phyloP scores from a whole-genome alignment of 2,113 vertebrate genomes.

The Collichthys lucidus region DNA sequence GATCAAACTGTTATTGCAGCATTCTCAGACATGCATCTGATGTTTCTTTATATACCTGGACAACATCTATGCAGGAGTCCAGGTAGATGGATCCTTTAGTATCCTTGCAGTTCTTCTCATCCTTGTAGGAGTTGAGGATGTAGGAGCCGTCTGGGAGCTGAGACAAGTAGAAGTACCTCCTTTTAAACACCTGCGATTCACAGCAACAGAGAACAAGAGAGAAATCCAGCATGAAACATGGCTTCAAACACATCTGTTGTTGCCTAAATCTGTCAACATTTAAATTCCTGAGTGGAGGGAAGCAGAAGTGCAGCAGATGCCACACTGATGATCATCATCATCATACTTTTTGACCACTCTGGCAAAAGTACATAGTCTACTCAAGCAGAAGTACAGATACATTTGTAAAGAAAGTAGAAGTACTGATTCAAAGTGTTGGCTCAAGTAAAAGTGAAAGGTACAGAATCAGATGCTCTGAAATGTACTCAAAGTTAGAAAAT shows the following conservation, averaged over 20 bases:
- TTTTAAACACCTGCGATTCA: conserved; percentile 91
- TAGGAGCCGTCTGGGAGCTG: conserved; percentile 97
- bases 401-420: no score
- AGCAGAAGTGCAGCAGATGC: not conserved
- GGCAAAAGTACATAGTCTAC: no score
- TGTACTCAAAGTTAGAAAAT: no score
- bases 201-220: not conserved
- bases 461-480: no score
- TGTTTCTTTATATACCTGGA: conserved; percentile 84
- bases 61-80: conserved; percentile 96
- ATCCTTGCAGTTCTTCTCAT: conserved; percentile 97
- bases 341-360: no score
- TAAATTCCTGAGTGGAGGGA: not conserved
- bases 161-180: conserved; percentile 95
- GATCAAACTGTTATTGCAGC: not conserved
- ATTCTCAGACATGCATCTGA: not conserved
- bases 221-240: not conserved
- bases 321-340: not conserved
- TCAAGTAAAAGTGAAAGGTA: no score
- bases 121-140: conserved; percentile 98
- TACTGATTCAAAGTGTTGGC: no score
- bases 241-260: not conserved
- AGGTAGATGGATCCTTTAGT: conserved; percentile 98
- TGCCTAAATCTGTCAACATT: not conserved
- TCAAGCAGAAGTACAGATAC: no score